These are phyloP conservation scores for Zophobas morio DNA, from an alignment of 1,140 invertebrate species.

Conservation along the genomic window DNA sequence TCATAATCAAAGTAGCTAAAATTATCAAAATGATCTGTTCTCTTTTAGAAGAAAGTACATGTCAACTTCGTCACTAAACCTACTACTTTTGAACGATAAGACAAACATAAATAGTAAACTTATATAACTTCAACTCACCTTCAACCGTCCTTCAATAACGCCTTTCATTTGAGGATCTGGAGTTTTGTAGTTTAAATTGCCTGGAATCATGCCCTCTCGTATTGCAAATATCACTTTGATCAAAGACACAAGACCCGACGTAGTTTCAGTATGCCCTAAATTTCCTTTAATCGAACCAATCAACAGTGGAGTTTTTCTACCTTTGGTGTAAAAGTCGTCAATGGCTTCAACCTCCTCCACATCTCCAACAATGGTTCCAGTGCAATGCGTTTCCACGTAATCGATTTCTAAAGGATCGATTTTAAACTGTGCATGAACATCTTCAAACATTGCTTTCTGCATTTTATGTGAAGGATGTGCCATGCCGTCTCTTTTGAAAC, in stretches of 20 bases:
- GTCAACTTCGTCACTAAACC: too few species aligned
- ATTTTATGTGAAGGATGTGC: conserved; percentile 71
- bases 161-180: conserved; percentile 82
- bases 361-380: conserved; percentile 73
- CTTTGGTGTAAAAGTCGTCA: conserved; percentile 72
- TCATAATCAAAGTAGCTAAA: too few species aligned
- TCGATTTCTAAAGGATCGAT: conserved; percentile 68
- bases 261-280: conserved; percentile 92
- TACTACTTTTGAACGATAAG: too few species aligned
- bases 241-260: conserved; percentile 87
- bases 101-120: too few species aligned
- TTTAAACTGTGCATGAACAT: conserved; percentile 73
- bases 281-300: conserved; percentile 95
- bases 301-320: conserved; percentile 77
- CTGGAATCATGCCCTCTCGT: conserved; percentile 80
- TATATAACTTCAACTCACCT: conserved; percentile 66
- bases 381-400: conserved; percentile 70
- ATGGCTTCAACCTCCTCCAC: conserved; percentile 77
- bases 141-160: conserved; percentile 77
- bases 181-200: conserved; percentile 83
- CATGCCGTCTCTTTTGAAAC: conserved; percentile 73
- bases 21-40: too few species aligned
- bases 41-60: too few species aligned
- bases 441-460: conserved; percentile 72
- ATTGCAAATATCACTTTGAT: conserved; percentile 84